These are phyloP conservation scores for Entosphenus tridentatus DNA, from an alignment of 2,113 vertebrate species.

Conservation along the genomic window DNA sequence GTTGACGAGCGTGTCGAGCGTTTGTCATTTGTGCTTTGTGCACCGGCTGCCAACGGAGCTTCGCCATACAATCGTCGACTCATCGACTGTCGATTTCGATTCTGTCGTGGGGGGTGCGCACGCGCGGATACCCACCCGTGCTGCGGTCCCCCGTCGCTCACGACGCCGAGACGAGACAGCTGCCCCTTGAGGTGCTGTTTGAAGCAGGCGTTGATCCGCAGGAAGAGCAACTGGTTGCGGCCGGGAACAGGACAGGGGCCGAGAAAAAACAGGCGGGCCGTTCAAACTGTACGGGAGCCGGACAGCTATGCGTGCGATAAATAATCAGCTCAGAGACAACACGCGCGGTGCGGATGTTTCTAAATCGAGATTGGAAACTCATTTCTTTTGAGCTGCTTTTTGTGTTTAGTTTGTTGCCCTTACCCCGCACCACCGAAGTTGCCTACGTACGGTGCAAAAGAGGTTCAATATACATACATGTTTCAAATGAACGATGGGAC, in stretches of 20 bases:
- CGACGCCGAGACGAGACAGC: slow-evolving; percentile 56
- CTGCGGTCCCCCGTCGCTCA: slow-evolving; percentile 80
- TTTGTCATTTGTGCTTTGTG: neutral
- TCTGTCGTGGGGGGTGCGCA: neutral
- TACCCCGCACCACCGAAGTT: neutral
- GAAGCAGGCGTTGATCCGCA: slow-evolving; percentile 68
- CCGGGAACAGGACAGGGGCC: neutral
- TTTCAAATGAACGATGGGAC: neutral
- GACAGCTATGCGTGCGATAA: neutral
- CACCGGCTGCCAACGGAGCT: neutral
- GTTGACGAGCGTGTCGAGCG: neutral
- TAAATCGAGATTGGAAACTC: neutral
- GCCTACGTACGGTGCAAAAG: neutral
- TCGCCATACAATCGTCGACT: neutral
- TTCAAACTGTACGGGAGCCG: neutral
- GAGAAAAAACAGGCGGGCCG: neutral
- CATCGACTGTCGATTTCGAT: neutral
- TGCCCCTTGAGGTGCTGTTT: slow-evolving; percentile 85
- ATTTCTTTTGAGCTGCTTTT: neutral
- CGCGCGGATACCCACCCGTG: slow-evolving; percentile 36
- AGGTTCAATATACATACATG: neutral
- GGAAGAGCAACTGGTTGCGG: slow-evolving; percentile 47
- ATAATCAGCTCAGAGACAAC: neutral
- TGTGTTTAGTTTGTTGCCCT: neutral
- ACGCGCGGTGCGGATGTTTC: neutral